phyloP scores from a whole-genome alignment of 1,140 invertebrate species.

The Brachionus calyciflorus region DNA sequence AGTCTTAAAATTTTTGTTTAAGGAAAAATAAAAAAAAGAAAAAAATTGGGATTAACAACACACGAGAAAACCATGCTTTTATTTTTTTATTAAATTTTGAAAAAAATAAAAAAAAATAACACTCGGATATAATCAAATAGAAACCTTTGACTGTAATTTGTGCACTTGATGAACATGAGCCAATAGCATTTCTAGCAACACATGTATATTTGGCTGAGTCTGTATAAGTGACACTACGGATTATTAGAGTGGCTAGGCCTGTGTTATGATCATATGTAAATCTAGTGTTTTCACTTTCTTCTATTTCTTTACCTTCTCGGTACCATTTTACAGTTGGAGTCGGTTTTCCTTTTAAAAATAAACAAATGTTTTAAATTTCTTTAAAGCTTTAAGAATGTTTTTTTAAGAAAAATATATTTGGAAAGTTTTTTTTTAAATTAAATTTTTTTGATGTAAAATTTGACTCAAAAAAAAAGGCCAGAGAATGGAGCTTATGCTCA shows the following conservation, averaged over 20 bases:
- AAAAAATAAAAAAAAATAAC: no score
- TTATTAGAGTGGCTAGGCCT: conserved; percentile 49
- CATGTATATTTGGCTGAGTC: conserved; percentile 58
- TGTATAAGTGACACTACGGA: conserved; percentile 53
- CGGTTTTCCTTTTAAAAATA: conserved; percentile 47
- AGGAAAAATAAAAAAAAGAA: not conserved
- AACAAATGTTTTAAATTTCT: not conserved
- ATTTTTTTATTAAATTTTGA: no score
- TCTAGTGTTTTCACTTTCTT: not conserved
- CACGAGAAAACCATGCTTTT: conserved; percentile 16
- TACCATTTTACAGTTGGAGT: conserved; percentile 49
- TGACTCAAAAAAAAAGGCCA: no score
- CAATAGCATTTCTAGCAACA: conserved; percentile 57
- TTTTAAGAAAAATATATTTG: not conserved
- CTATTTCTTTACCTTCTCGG: conserved; percentile 38
- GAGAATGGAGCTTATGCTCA: no score
- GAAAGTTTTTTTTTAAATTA: no score
- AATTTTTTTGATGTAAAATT: no score
- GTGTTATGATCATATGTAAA: not conserved
- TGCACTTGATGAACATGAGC: conserved; percentile 54
- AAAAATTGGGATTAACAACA: not conserved
- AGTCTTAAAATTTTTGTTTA: not conserved
- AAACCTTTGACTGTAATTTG: conserved; percentile 41
- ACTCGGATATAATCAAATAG: not conserved
- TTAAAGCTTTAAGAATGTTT: no score